Evolutionary conservation across 1,140 invertebrate genomes (phyloP).

Genomic region (Apis dorsata): DNA sequence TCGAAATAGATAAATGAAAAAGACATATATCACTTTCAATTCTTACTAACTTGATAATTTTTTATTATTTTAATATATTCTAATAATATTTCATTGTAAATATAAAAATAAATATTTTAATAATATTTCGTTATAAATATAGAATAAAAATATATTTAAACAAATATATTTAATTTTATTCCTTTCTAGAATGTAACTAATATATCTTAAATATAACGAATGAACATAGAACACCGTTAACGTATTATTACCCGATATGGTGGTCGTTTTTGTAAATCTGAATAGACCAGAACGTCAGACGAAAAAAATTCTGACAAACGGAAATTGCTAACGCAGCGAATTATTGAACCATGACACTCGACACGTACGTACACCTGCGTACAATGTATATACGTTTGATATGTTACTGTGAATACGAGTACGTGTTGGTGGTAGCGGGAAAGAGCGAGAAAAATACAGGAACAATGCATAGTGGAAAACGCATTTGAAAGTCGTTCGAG

Average conservation of each 20-base stretch:
- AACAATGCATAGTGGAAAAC: conserved; percentile 57
- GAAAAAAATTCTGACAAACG: conserved; percentile 55
- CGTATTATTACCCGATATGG: neutral
- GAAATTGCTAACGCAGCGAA: conserved; percentile 62
- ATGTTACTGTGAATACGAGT: neutral
- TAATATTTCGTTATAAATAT: neutral
- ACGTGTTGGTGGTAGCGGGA: too few species aligned
- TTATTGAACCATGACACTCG: conserved; percentile 60
- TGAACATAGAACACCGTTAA: neutral
- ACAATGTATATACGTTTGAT: neutral
- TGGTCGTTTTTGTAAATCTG: conserved; percentile 10
- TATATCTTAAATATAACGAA: neutral
- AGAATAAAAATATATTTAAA: too few species aligned
- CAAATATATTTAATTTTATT: neutral
- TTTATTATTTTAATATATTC: neutral
- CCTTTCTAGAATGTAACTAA: too few species aligned
- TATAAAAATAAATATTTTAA: neutral
- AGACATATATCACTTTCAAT: too few species aligned
- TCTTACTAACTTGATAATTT: too few species aligned
- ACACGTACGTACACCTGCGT: neutral
- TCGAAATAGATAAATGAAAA: too few species aligned
- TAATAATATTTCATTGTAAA: neutral
- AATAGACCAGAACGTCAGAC: neutral
- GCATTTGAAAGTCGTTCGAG: conserved; percentile 52
- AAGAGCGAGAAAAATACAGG: conserved; percentile 36